A percentile compares a stretch with the other conserved stretches of the same genome.
These are phyloP conservation scores for Cydia splendana DNA, from an alignment of 1,140 invertebrate genomes.

Conservation along the genomic window DNA sequence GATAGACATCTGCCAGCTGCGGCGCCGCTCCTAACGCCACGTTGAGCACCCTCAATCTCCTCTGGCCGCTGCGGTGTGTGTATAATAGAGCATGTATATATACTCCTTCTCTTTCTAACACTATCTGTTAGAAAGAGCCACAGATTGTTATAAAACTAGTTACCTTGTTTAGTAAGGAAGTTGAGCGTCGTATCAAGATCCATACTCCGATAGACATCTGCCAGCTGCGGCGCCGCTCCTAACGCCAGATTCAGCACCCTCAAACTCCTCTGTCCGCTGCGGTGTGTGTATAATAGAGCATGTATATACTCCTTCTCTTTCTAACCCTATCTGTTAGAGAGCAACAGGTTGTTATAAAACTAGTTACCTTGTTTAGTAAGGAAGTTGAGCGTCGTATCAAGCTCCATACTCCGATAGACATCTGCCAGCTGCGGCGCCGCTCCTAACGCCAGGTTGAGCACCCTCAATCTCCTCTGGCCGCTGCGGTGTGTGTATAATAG, in stretches of 20 bases:
- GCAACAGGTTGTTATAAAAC: neutral
- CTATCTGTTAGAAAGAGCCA: too few relatives aligned
- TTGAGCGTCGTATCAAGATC: slow-evolving; percentile 97
- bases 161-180: slow-evolving; percentile 93
- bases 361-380: slow-evolving; percentile 93
- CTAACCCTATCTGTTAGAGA: too few relatives aligned
- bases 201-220: slow-evolving; percentile 95
- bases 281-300: slow-evolving; percentile 96
- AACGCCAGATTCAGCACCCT: slow-evolving; percentile 96
- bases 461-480: slow-evolving; percentile 92
- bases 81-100: slow-evolving; percentile 94
- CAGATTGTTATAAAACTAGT: neutral
- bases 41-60: slow-evolving; percentile 95
- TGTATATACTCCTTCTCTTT: slow-evolving; percentile 84
- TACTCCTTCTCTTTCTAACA: slow-evolving; percentile 81
- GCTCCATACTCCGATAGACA: slow-evolving; percentile 94
- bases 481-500: slow-evolving; percentile 96
- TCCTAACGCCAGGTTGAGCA: slow-evolving; percentile 95
- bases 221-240: slow-evolving; percentile 93
- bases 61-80: slow-evolving; percentile 93
- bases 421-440: slow-evolving; percentile 96
- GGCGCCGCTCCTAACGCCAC: slow-evolving; percentile 92
- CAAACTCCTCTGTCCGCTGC: too few relatives aligned
- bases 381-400: slow-evolving; percentile 97
- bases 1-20: slow-evolving; percentile 96